Base-by-base conservation (phyloP, 1,140 invertebrate genomes). In the Papilio polytes region DNA sequence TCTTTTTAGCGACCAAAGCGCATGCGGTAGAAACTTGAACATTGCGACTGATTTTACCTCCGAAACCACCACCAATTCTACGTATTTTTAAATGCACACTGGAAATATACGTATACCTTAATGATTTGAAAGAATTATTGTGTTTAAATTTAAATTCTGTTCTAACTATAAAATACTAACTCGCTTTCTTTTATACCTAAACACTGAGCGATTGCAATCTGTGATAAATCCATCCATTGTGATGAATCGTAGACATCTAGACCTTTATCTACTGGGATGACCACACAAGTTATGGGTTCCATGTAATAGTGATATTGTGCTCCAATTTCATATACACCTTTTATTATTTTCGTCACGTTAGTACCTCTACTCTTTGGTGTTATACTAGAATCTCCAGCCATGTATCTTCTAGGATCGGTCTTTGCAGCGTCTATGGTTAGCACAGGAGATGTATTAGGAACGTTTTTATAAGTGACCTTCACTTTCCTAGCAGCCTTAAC, bases 61-160 rank as follows among this genome's bases (percentile, higher is more conserved):
- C 97, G 80, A 97, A 98, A 2, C 94, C 97, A 41, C 97, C 97
- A 0, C 97, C 97, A 0, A 98, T 78, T 63, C 97, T 95, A 78
- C 96, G 95, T 0, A 97, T 96, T 85, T 95, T 94, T 1, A 97
- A 87, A 66, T 97, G 95, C 20, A 97, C 95, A 78, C 97, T 97
- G 83, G 13, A 86, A 87, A 66, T 79, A 82, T 8, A n/a, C 18
- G 2, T 56, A 56, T 56, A 20, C 6, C 20, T 56, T 56, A 20
- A 9, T 8, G 8, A 53, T 7, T 56, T n/a, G n/a, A 56, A 9
- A 56, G 12, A 7, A 15, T 3, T 51, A 81, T 70, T 78, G 78
- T 73, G 46, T 51, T 56, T 36, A 53, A 59, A 53, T 51, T 56
- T 36, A 53, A 59, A 72, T 8, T 41, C 8, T 41, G 8, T n/a